Percentiles rank a stretch among this genome's conserved stretches.
Conservation (phyloP, 2,113 vertebrate species). For the Daboia siamensis region DNA sequence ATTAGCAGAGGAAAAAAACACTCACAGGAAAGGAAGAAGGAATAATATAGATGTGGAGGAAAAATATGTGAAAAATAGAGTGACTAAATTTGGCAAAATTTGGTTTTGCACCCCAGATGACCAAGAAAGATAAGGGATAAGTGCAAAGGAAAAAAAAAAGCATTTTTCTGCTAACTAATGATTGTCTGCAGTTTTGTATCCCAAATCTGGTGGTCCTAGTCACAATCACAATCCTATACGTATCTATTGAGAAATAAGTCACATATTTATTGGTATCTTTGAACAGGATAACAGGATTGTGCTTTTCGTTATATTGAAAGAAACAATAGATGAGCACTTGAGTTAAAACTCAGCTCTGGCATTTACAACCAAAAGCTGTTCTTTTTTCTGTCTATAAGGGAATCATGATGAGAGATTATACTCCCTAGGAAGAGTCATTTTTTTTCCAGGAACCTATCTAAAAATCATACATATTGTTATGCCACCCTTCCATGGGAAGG, state of each 20-base stretch:
- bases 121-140: not conserved
- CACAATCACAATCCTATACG: not conserved
- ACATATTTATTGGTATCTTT: not conserved
- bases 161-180: not conserved
- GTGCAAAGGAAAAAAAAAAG: not conserved
- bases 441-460: not conserved
- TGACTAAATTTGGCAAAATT: not conserved
- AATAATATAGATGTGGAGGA: not conserved
- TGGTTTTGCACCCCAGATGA: not conserved
- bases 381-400: not conserved
- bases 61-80: not conserved
- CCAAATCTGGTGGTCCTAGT: not conserved
- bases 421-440: not conserved
- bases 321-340: conserved; percentile 5
- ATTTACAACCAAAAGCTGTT: not conserved
- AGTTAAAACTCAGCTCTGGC: conserved; percentile 13
- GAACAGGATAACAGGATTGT: not conserved
- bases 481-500: not conserved
- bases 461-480: not conserved
- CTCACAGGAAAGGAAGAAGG: not conserved
- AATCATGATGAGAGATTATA: not conserved
- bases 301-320: conserved; percentile 7
- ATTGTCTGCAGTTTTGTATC: not conserved
- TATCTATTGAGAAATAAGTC: not conserved
- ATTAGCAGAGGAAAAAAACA: not conserved